Evolutionary conservation across 2,888 invertebrate genomes (phyloP).

Genomic region (Campaea margaritaria): DNA sequence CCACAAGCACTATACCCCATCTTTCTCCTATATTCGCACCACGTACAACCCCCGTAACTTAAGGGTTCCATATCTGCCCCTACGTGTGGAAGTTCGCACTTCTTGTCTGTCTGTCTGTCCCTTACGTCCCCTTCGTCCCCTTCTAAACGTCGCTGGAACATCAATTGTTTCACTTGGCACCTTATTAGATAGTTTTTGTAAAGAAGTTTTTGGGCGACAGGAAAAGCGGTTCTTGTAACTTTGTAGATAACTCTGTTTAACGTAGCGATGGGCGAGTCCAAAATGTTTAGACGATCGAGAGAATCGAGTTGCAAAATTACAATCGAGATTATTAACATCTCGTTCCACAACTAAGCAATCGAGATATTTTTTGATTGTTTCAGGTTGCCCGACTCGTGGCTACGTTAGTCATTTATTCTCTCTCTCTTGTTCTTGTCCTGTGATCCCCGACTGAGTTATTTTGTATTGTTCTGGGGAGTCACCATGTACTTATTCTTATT

Average conservation of each 20-base stretch:
- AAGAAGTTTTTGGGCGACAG: conserved; percentile 24
- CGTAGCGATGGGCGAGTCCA: background rate
- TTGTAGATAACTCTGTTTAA: conserved; percentile 6
- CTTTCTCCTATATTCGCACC: conserved; percentile 35
- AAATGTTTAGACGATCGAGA: too few species aligned
- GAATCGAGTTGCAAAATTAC: too few species aligned
- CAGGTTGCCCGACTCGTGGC: too few species aligned
- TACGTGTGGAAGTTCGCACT: conserved; percentile 39
- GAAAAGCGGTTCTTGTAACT: conserved; percentile 16
- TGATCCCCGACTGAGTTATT: too few species aligned
- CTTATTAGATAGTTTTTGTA: conserved; percentile 30
- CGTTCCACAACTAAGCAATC: too few species aligned
- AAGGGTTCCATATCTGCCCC: conserved; percentile 39
- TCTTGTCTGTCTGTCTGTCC: conserved; percentile 41
- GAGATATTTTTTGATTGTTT: too few species aligned
- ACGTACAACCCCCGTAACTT: conserved; percentile 39
- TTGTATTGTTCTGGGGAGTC: too few species aligned
- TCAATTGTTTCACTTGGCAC: conserved; percentile 38
- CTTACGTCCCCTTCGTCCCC: conserved; percentile 6
- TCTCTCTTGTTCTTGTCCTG: too few species aligned
- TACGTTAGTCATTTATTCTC: too few species aligned
- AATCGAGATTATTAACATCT: too few species aligned
- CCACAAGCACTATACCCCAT: conserved; percentile 8
- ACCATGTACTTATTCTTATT: too few species aligned
- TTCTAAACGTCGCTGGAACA: conserved; percentile 26